Conservation (phyloP, 2,888 invertebrate species). For the Epinotia bilunana region DNA sequence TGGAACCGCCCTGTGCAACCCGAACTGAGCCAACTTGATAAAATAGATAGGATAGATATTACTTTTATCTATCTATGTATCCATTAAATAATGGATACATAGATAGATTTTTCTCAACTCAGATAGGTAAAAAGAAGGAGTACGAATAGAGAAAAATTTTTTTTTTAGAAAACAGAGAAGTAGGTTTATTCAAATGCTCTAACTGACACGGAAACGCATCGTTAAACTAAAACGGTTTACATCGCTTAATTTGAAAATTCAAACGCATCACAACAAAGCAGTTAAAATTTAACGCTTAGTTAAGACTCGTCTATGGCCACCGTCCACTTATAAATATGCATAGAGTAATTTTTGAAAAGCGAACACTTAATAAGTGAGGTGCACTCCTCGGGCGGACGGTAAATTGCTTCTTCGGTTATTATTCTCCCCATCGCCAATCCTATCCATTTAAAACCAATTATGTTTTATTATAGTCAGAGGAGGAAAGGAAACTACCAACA, state of each 20-base stretch:
- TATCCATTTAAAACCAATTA: conserved; percentile 83
- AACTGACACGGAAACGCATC: conserved; percentile 9
- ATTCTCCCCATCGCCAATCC: conserved; percentile 78
- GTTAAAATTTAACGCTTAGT: conserved; percentile 38
- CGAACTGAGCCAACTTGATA: too few species aligned
- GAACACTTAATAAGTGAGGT: conserved; percentile 66
- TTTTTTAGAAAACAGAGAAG: background rate
- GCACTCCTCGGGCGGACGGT: conserved; percentile 61
- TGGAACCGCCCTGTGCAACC: too few species aligned
- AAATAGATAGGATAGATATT: too few species aligned
- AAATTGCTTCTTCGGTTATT: conserved; percentile 73
- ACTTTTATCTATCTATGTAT: too few species aligned
- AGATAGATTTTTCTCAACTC: too few species aligned
- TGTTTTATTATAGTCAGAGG: conserved; percentile 76
- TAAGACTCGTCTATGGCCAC: conserved; percentile 54
- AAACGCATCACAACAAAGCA: conserved; percentile 32
- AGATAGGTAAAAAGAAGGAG: background rate
- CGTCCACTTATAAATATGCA: conserved; percentile 71
- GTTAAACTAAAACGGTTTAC: conserved; percentile 34
- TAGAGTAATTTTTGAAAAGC: conserved; percentile 70
- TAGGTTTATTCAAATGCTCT: background rate
- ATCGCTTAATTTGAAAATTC: conserved; percentile 27
- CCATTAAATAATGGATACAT: too few species aligned
- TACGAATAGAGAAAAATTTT: background rate
- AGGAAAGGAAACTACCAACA: conserved; percentile 55